A percentile compares a stretch with the other conserved stretches of the same genome.
phyloP scores from a whole-genome alignment of 2,888 invertebrate genomes.

The Cheilosia variabilis region DNA sequence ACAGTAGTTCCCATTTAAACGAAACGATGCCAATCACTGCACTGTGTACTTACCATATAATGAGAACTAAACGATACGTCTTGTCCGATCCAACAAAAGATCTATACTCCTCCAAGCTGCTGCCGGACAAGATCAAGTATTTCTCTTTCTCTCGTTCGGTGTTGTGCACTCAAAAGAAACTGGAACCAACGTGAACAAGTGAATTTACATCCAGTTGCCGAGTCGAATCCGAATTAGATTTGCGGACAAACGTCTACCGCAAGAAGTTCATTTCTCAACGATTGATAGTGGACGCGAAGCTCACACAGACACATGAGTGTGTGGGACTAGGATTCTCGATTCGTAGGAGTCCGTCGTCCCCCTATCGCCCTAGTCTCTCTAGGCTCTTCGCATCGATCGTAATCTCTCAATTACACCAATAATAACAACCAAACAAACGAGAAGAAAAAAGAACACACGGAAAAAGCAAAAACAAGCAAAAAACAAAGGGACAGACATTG shows the following conservation, averaged over 20 bases:
- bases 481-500: conserved; percentile 72
- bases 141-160: conserved; percentile 17
- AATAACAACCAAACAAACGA: conserved; percentile 60
- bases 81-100: conserved; percentile 53
- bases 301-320: conserved; percentile 18
- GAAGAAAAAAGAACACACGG: conserved; percentile 19
- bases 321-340: conserved; percentile 22
- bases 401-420: conserved; percentile 75
- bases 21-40: conserved; percentile 49
- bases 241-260: conserved; percentile 56
- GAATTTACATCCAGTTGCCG: conserved; percentile 61
- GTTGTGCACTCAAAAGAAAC: conserved; percentile 26
- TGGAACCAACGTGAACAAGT: conserved; percentile 48
- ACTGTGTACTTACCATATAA: conserved; percentile 42
- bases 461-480: conserved; percentile 14
- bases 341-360: conserved; percentile 31
- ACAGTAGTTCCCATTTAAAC: conserved; percentile 28
- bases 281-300: conserved; percentile 66
- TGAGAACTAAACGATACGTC: conserved; percentile 58
- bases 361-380: neutral
- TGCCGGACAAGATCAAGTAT: conserved; percentile 27
- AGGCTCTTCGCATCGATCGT: conserved; percentile 57
- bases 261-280: conserved; percentile 50
- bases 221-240: conserved; percentile 26
- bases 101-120: conserved; percentile 51